Evolutionary conservation across 2,113 vertebrate species (phyloP).

Genomic region (Donacobius atricapilla): DNA sequence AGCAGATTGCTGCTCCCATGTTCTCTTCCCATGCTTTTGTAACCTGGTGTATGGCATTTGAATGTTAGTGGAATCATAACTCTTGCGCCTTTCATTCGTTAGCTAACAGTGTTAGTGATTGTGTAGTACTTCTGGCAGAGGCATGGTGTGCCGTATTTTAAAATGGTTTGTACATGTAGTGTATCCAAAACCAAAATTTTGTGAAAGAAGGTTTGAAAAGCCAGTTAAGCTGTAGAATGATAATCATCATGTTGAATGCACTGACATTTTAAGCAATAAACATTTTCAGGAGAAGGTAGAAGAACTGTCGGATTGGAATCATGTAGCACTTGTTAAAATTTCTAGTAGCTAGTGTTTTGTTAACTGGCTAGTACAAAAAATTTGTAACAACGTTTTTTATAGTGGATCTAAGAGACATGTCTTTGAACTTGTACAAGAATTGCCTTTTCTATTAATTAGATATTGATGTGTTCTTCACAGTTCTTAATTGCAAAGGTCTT

Average conservation of each 20-base stretch:
- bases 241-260: neutral
- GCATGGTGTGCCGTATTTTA: neutral
- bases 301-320: neutral
- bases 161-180: neutral
- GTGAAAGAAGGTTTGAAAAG: neutral
- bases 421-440: neutral
- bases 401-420: neutral
- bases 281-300: neutral
- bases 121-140: neutral
- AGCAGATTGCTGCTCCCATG: neutral
- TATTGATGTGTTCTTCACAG: slow-evolving; percentile 31
- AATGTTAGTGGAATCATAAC: neutral
- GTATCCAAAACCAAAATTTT: neutral
- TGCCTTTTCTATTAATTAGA: neutral
- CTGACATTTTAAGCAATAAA: neutral
- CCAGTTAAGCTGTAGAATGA: neutral
- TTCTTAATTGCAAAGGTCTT: slow-evolving; percentile 41
- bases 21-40: neutral
- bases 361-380: neutral
- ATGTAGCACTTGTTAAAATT: neutral
- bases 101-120: neutral
- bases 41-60: neutral
- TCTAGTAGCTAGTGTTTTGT: neutral
- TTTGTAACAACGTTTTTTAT: neutral
- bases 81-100: neutral